Percentiles rank a stretch among this genome's conserved stretches.
Evolutionary conservation across 2,888 invertebrate genomes (phyloP).

Genomic region (Heterodera filipjevi): DNA sequence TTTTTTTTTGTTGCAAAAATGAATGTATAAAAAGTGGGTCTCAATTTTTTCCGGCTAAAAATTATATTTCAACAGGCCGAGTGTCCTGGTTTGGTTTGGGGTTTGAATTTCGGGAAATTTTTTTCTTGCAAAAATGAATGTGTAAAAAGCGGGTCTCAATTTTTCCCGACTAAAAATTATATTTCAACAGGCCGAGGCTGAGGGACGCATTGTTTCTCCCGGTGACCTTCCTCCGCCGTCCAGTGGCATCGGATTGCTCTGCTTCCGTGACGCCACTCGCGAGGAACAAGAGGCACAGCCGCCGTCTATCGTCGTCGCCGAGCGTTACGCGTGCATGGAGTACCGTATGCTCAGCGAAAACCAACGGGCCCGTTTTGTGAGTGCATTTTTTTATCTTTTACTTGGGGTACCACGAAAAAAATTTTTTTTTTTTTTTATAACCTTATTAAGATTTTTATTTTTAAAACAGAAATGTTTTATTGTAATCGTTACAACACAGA

Average conservation of each 20-base stretch:
- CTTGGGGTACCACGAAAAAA: too few relatives aligned
- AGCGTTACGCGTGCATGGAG: slow-evolving; percentile 34
- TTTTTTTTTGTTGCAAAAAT: too few relatives aligned
- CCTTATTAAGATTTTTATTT: too few relatives aligned
- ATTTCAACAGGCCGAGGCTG: not conserved
- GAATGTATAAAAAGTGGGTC: not conserved
- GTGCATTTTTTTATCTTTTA: too few relatives aligned
- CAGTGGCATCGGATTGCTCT: not conserved
- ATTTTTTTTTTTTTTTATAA: too few relatives aligned
- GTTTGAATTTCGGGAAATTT: too few relatives aligned
- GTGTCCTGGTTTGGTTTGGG: too few relatives aligned
- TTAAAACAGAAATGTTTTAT: too few relatives aligned
- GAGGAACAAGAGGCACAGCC: not conserved
- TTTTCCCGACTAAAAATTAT: not conserved
- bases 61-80: not conserved
- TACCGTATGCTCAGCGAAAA: slow-evolving; percentile 47
- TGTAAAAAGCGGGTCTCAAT: not conserved
- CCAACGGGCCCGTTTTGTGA: slow-evolving; percentile 39
- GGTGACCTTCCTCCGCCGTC: not conserved
- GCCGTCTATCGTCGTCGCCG: not conserved
- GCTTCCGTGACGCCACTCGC: not conserved
- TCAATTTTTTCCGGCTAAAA: not conserved
- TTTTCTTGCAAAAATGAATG: too few relatives aligned
- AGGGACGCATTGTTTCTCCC: not conserved
- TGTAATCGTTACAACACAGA: too few relatives aligned